Evolutionary conservation across 2,797 vertebrate species (phyloP).

Genomic region (Synanceia verrucosa): DNA sequence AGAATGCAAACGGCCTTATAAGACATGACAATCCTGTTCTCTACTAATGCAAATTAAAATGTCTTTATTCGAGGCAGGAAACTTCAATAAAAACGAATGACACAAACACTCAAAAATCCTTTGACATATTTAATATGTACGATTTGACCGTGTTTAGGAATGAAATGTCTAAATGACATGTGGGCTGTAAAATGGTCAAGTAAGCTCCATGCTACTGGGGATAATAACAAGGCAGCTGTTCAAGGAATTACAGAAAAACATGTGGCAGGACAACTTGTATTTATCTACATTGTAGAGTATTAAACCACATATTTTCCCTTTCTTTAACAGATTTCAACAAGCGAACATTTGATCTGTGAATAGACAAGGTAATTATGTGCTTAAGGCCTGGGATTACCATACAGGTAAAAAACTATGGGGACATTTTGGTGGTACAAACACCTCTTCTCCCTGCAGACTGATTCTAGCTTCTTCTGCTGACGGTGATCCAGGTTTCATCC

Average conservation of each 20-base stretch:
- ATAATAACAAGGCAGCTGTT: slow-evolving; percentile 2
- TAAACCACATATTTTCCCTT: not conserved
- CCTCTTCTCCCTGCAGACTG: not conserved
- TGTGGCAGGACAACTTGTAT: not conserved
- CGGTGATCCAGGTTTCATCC: slow-evolving; percentile 95
- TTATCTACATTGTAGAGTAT: not conserved
- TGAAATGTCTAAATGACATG: slow-evolving; percentile 4
- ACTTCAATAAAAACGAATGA: not conserved
- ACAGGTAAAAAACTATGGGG: not conserved
- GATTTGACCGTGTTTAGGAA: slow-evolving; percentile 2
- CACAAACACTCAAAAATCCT: not conserved
- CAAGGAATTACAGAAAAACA: not conserved
- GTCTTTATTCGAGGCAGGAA: not conserved
- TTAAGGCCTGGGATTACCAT: slow-evolving; percentile 24
- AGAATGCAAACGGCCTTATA: not conserved
- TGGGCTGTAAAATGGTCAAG: not conserved
- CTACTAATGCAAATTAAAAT: not conserved
- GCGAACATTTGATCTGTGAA: slow-evolving; percentile 9
- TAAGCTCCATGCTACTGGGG: not conserved
- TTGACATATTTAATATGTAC: slow-evolving; percentile 34
- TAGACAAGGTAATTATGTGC: slow-evolving; percentile 4
- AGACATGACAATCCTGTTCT: not conserved
- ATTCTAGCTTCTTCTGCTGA: slow-evolving; percentile 87
- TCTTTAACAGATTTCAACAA: not conserved
- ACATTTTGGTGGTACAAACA: too few relatives aligned